Evolutionary conservation across 2,113 vertebrate species (phyloP).

Genomic region (Crotalus viridis): DNA sequence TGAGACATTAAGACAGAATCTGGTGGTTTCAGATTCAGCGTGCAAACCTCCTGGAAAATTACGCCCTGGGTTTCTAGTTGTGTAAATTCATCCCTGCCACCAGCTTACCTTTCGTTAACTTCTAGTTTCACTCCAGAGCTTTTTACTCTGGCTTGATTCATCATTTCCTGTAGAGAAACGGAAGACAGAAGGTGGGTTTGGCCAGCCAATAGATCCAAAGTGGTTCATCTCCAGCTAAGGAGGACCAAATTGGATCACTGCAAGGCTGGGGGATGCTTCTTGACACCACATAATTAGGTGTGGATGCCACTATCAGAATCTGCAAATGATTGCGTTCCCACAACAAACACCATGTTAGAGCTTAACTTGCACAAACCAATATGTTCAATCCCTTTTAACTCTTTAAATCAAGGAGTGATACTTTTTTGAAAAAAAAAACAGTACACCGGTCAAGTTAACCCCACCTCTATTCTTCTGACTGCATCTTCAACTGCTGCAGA

Average conservation of each 20-base stretch:
- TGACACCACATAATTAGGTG: background rate
- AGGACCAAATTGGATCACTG: background rate
- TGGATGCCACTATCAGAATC: background rate
- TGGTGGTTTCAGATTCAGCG: background rate
- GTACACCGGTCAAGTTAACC: background rate
- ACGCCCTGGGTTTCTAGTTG: background rate
- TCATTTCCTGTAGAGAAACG: constrained; percentile 83
- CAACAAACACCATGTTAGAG: background rate
- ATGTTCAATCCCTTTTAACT: background rate
- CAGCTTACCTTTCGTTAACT: constrained; percentile 90
- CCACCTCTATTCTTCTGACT: constrained; percentile 90
- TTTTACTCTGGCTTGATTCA: constrained; percentile 89
- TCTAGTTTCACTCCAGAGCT: constrained; percentile 91
- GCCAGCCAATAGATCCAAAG: background rate
- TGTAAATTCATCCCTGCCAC: background rate
- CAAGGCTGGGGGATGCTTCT: too few species aligned
- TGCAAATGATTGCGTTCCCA: background rate
- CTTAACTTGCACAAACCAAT: background rate
- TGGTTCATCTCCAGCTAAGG: background rate
- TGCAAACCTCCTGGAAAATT: background rate
- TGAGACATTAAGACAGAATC: background rate
- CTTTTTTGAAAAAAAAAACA: background rate
- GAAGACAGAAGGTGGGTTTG: background rate
- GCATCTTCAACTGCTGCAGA: constrained; percentile 91
- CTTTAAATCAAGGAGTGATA: background rate